Evolutionary conservation across 2,888 invertebrate species (phyloP).

Genomic region (Lithophane semibrunnea): DNA sequence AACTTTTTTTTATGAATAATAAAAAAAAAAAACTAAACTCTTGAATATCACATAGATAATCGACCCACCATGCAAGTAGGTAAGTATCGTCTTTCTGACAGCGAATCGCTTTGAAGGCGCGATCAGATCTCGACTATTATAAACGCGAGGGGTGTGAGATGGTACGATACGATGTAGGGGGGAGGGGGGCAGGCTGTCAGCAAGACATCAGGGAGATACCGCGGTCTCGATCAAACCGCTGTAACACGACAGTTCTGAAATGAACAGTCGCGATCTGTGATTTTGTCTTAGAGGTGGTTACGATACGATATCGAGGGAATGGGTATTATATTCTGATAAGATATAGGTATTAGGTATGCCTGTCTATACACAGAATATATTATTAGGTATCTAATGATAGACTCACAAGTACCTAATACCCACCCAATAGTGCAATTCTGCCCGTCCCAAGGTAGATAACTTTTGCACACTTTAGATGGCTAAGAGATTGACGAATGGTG

Average conservation of each 20-base stretch:
- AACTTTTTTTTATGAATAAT: too few relatives aligned
- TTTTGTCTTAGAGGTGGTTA: neutral
- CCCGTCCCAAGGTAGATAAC: too few relatives aligned
- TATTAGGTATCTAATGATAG: too few relatives aligned
- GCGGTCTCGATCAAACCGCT: conserved; percentile 22
- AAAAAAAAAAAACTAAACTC: too few relatives aligned
- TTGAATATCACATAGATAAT: neutral
- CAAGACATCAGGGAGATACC: conserved; percentile 54
- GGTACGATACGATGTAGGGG: neutral
- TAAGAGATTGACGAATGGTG: neutral
- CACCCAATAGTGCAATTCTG: too few relatives aligned
- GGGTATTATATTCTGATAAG: too few relatives aligned
- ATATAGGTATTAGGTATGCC: too few relatives aligned
- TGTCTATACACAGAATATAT: too few relatives aligned
- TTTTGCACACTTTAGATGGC: neutral
- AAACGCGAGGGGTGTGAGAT: conserved; percentile 25
- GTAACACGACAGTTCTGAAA: conserved; percentile 28
- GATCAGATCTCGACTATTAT: conserved; percentile 55
- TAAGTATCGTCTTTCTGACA: conserved; percentile 19
- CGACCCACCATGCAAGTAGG: neutral
- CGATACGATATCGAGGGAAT: too few relatives aligned
- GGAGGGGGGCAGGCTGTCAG: conserved; percentile 2
- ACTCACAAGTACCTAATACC: too few relatives aligned
- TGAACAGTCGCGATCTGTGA: conserved; percentile 2
- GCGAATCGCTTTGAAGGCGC: conserved; percentile 49